phyloP scores from a whole-genome alignment of 2,888 invertebrate species.

The Dicyrtomina minuta region DNA sequence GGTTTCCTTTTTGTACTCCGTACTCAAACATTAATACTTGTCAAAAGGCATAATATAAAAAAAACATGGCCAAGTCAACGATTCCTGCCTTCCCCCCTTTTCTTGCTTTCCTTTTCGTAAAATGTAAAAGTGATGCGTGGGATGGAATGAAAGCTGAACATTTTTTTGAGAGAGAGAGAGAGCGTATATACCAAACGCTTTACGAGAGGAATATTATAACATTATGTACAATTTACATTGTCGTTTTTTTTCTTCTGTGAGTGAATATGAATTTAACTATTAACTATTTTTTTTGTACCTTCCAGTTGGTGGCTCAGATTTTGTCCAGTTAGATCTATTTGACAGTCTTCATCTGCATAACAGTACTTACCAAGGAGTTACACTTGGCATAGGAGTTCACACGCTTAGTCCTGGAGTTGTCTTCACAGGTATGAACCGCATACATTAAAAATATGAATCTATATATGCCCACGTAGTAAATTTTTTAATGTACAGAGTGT shows the following conservation, averaged over 20 bases:
- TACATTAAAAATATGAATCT: background rate
- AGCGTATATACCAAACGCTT: too few species aligned
- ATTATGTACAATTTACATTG: slow-evolving; percentile 3
- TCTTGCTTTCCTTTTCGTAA: background rate
- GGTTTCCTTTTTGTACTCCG: slow-evolving; percentile 5
- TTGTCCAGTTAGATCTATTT: slow-evolving; percentile 69
- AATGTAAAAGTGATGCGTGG: background rate
- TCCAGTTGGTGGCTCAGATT: slow-evolving; percentile 53
- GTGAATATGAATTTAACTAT: background rate
- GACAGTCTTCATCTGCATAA: slow-evolving; percentile 77
- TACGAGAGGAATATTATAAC: too few species aligned
- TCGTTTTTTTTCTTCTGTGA: too few species aligned
- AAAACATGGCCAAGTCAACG: background rate
- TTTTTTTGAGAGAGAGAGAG: background rate
- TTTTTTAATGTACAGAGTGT: too few species aligned
- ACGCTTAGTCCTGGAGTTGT: slow-evolving; percentile 71
- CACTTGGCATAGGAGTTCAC: slow-evolving; percentile 67
- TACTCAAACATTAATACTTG: background rate
- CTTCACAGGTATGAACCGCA: slow-evolving; percentile 66
- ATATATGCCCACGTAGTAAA: too few species aligned
- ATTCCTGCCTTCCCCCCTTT: background rate
- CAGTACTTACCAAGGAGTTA: slow-evolving; percentile 71
- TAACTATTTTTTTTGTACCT: slow-evolving; percentile 10
- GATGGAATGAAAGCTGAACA: too few species aligned
- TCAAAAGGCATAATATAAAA: background rate